phyloP scores from a whole-genome alignment of 2,113 vertebrate species.

The Leptocoma aspasia region DNA sequence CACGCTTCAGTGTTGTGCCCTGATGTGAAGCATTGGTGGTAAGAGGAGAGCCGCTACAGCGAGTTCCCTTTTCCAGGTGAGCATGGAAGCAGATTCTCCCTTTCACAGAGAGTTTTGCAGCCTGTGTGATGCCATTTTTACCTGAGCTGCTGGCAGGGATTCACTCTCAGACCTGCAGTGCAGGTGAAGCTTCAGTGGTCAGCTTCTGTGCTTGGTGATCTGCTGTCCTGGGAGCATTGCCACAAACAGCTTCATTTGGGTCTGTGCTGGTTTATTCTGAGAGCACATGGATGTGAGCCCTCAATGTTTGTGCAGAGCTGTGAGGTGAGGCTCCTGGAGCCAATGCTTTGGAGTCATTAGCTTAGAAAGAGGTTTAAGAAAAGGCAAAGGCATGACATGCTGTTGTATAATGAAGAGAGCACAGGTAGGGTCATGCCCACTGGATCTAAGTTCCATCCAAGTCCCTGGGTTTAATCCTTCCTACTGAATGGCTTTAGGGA shows the following conservation, averaged over 20 bases:
- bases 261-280: neutral
- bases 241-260: neutral
- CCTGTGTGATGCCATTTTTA: neutral
- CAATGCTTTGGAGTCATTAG: neutral
- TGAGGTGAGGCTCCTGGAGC: neutral
- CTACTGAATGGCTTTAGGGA: constrained; percentile 36
- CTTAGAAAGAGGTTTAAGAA: neutral
- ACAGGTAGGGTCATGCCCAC: constrained; percentile 36
- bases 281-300: neutral
- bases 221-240: neutral
- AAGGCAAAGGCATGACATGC: neutral
- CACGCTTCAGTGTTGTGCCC: neutral
- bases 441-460: neutral
- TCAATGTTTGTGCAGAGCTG: neutral
- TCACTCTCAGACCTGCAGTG: neutral
- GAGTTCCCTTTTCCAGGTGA: neutral
- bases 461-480: constrained; percentile 31
- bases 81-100: neutral
- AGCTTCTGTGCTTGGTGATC: neutral
- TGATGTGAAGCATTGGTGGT: neutral
- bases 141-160: neutral
- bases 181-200: neutral
- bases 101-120: neutral
- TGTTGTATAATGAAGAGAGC: neutral
- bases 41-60: neutral